Evolutionary conservation across 2,797 vertebrate genomes (phyloP).

Genomic region (Takifugu rubripes): DNA sequence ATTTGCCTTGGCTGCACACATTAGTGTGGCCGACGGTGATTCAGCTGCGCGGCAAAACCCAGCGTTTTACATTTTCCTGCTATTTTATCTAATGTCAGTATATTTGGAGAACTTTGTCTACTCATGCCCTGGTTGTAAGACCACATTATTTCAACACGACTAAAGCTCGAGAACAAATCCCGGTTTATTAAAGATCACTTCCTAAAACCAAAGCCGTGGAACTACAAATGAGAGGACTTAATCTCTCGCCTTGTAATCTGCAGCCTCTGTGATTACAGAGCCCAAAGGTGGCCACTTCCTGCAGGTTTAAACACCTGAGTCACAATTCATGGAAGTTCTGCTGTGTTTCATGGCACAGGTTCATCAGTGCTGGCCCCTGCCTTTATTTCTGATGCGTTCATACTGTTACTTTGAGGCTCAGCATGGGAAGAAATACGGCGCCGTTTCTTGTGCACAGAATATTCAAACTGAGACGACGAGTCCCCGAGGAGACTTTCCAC

Average conservation of each 20-base stretch:
- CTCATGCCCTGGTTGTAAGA: too few relatives aligned
- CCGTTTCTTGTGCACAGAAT: background rate
- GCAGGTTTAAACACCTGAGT: slow-evolving; percentile 30
- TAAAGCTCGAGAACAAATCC: too few relatives aligned
- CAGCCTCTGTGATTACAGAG: slow-evolving; percentile 1
- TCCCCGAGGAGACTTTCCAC: background rate
- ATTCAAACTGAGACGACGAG: too few relatives aligned
- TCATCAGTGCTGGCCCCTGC: slow-evolving; percentile 7
- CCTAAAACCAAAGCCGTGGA: slow-evolving; percentile 3
- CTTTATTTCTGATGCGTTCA: slow-evolving; percentile 3
- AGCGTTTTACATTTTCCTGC: background rate
- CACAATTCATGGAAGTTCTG: slow-evolving; percentile 46
- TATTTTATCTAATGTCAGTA: too few relatives aligned
- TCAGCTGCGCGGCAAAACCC: background rate
- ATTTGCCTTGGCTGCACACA: background rate
- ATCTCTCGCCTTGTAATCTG: slow-evolving; percentile 28
- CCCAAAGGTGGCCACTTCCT: slow-evolving; percentile 41
- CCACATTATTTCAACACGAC: too few relatives aligned
- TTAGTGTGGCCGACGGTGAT: background rate
- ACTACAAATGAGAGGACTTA: slow-evolving; percentile 15
- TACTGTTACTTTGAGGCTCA: background rate
- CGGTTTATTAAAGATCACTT: background rate
- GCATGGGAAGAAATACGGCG: background rate
- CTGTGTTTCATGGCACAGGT: slow-evolving; percentile 7
- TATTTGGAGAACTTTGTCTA: too few relatives aligned